Percentiles rank a stretch among this genome's conserved stretches.
Evolutionary conservation across 2,113 vertebrate species (phyloP).

Genomic region (Coracopsis vasa): DNA sequence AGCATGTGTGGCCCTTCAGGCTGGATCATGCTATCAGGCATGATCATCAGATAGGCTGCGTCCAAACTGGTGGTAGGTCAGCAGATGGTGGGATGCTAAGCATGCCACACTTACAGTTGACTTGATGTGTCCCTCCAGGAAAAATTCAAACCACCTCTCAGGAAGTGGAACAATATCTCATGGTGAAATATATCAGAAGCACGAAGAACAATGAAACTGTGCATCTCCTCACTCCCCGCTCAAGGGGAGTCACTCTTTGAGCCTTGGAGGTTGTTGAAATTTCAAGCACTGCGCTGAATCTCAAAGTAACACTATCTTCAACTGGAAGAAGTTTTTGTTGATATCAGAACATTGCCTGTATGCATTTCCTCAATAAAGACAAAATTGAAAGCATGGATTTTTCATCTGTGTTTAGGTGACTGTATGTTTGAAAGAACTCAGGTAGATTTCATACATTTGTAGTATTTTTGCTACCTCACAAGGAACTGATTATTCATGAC

Average conservation of each 20-base stretch:
- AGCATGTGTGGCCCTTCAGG: not conserved
- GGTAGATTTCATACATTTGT: not conserved
- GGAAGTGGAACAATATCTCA: not conserved
- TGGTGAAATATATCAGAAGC: not conserved
- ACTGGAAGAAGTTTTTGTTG: not conserved
- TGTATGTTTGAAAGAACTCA: not conserved
- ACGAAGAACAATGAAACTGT: not conserved
- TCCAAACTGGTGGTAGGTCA: not conserved
- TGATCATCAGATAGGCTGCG: not conserved
- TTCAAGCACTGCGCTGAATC: not conserved
- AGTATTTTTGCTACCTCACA: not conserved
- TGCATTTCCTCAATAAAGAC: not conserved
- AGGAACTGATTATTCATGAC: not conserved
- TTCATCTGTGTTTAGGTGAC: not conserved
- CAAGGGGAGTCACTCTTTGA: not conserved
- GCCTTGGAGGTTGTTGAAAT: not conserved
- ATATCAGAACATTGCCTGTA: not conserved
- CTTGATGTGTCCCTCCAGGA: not conserved
- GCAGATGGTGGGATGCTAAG: not conserved
- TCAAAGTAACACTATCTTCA: not conserved
- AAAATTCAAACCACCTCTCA: not conserved
- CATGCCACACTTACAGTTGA: not conserved
- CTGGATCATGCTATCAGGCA: not conserved
- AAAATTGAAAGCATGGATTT: not conserved
- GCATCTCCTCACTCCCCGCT: not conserved